These are phyloP conservation scores for Poecilus cupreus DNA, from an alignment of 2,888 invertebrate genomes.

Conservation along the genomic window DNA sequence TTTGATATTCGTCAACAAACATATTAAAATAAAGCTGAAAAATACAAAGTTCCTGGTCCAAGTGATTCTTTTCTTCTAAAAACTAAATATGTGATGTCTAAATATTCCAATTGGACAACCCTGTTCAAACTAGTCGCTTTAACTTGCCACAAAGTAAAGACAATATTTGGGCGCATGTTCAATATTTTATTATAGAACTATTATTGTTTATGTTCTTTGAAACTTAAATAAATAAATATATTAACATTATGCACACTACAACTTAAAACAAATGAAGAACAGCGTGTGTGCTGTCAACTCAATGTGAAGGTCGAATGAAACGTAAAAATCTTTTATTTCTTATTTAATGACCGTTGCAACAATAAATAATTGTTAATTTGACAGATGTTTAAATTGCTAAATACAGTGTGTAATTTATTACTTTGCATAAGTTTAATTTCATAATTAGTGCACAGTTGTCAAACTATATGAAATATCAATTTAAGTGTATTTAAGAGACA, in stretches of 20 bases:
- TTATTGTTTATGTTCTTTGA: slow-evolving; percentile 21
- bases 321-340: background rate
- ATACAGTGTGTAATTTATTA: background rate
- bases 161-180: slow-evolving; percentile 5
- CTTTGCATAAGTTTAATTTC: background rate
- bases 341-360: slow-evolving; percentile 6
- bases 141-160: background rate
- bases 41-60: too few relatives aligned
- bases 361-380: slow-evolving; percentile 6
- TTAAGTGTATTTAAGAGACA: background rate
- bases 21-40: too few relatives aligned
- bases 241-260: background rate
- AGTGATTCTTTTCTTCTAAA: too few relatives aligned
- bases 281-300: slow-evolving; percentile 3
- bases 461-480: background rate
- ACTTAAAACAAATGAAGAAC: background rate
- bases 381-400: background rate
- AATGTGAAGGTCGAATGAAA: slow-evolving; percentile 37
- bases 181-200: background rate
- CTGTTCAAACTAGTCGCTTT: background rate
- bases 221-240: background rate
- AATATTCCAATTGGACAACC: background rate
- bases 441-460: too few relatives aligned
- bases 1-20: too few relatives aligned
- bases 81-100: too few relatives aligned